Base-by-base conservation (phyloP, 2,888 invertebrate species). In the Mythimna vitellina region DNA sequence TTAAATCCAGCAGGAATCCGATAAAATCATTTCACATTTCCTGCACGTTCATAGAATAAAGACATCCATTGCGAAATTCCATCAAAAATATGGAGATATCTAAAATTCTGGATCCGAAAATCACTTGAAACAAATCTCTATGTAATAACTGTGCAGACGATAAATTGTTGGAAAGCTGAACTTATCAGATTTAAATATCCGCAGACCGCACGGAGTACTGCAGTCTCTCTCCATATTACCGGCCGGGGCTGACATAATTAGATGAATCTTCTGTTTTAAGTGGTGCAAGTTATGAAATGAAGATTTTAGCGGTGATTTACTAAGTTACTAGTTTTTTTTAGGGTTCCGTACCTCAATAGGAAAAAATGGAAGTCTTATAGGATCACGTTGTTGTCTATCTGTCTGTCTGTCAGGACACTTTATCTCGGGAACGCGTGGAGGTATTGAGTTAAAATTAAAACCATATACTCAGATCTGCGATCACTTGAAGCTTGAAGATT, bases 151-250 rank as follows among this genome's bases (percentile, higher is more conserved):
- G 58, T 70, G 64, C 68, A 61, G 75, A 57, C 73, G 74, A 83
- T 82, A 86, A 83, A 85, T 86, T 81, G 73, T 76, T 70, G 67
- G 76, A 76, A 82, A 74, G 73, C 81, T 75, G 61, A 61, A 72
- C 75, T 86, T 86, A 87, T 85, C 86, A 82, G 76, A 82, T 85
- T 86, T 78, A 81, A 84, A 84, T 86, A 82, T 81, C 80, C 72
- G 74, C 76, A 79, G 81, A 82, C 82, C 76, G 74, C 79, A 78
- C 51, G 8, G 60, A 83, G 77, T 70, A 65, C 78, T 88, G 88
- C 90, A 88, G 86, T 78, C 84, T 81, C 85, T 86, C 87, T 91
- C 88, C 84, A 88, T 89, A 89, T 87, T 86, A 85, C 82, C 84
- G 78, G 86, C 85, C 82, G 85, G 80, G 69, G 78, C 86, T 81